phyloP scores from a whole-genome alignment of 2,797 vertebrate species.

The Taeniopygia guttata region DNA sequence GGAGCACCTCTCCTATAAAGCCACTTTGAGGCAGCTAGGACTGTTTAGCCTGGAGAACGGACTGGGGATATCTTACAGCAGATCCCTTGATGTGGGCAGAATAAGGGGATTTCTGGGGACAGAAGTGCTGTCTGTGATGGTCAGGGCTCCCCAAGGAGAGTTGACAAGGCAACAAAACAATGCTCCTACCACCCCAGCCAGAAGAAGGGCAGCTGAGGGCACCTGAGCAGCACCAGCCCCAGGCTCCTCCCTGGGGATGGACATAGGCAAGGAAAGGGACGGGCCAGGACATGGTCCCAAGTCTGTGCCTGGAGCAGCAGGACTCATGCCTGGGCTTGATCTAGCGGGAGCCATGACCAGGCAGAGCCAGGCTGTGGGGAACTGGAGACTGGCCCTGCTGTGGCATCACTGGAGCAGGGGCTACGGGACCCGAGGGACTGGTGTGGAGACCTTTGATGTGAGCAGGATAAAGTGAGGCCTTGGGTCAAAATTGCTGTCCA shows the following conservation, averaged over 20 bases:
- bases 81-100: background rate
- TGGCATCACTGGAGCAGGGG: rapidly evolving
- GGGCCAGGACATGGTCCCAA: background rate
- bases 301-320: background rate
- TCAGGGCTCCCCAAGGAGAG: background rate
- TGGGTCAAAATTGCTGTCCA: background rate
- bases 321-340: too few relatives aligned
- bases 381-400: background rate
- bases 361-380: background rate
- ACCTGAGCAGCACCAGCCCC: background rate
- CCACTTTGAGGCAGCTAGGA: background rate
- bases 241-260: rapidly evolving
- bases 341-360: background rate
- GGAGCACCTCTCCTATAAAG: background rate
- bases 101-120: background rate
- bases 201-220: background rate
- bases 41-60: background rate
- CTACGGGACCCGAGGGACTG: rapidly evolving
- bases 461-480: background rate
- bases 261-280: too few relatives aligned
- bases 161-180: background rate
- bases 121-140: background rate
- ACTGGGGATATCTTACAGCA: background rate
- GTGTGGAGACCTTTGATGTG: rapidly evolving
- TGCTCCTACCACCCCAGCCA: rapidly evolving